Evolutionary conservation across 2,888 invertebrate genomes (phyloP).

Genomic region (Therioaphis trifolii): DNA sequence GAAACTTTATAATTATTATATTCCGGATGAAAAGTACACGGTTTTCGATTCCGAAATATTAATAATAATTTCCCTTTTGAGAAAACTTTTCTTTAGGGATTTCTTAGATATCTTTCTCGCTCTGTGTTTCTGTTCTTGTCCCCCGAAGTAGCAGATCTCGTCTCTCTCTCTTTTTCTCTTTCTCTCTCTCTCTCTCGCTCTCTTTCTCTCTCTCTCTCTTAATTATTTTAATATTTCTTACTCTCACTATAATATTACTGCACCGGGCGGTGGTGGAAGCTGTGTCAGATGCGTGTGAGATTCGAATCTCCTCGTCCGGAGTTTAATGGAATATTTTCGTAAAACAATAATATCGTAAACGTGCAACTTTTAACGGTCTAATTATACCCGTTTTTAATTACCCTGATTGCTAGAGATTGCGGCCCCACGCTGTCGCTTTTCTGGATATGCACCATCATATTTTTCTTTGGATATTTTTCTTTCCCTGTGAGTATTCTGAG

Average conservation of each 20-base stretch:
- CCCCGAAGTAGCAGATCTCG: too few species aligned
- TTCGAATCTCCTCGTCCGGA: conserved; percentile 50
- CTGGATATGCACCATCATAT: not conserved
- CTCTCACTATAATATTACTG: conserved; percentile 2
- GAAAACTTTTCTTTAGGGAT: conserved; percentile 56
- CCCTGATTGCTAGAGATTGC: conserved; percentile 8
- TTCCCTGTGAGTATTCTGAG: not conserved
- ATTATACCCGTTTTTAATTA: conserved; percentile 36
- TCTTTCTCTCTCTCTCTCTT: conserved; percentile 21
- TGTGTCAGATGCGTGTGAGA: conserved; percentile 57
- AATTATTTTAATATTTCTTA: conserved; percentile 55
- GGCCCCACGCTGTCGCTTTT: not conserved
- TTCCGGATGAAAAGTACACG: conserved; percentile 52
- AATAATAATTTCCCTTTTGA: conserved; percentile 61
- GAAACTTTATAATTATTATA: conserved; percentile 62
- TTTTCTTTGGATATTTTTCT: not conserved
- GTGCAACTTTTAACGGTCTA: conserved; percentile 49
- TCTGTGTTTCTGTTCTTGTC: not conserved
- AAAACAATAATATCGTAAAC: conserved; percentile 52
- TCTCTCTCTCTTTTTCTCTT: too few species aligned
- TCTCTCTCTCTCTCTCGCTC: too few species aligned
- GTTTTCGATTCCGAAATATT: conserved; percentile 62
- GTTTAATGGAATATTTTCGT: conserved; percentile 53
- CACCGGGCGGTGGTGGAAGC: conserved; percentile 14
- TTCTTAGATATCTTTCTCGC: conserved; percentile 15